Evolutionary conservation across 2,113 vertebrate species (phyloP).

Genomic region (Diphyllodes magnificus): DNA sequence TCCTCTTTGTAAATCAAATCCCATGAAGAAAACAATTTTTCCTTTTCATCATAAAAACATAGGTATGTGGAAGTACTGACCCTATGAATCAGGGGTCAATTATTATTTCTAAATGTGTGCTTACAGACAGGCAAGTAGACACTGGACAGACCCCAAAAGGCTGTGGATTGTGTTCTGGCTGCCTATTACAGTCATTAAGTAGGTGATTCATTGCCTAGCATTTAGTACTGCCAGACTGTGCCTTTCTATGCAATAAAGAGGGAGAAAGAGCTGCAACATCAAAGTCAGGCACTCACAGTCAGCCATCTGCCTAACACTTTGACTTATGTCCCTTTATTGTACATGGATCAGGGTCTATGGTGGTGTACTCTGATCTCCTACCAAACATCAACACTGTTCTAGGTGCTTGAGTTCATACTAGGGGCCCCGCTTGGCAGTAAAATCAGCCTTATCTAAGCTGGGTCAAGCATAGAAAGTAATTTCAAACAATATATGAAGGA

Average conservation of each 20-base stretch:
- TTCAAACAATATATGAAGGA: background rate
- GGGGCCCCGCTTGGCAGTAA: background rate
- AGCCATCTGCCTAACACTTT: background rate
- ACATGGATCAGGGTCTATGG: background rate
- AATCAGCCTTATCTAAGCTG: background rate
- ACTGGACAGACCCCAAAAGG: slow-evolving; percentile 35
- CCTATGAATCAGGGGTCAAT: slow-evolving; percentile 31
- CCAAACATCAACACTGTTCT: background rate
- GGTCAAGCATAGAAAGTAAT: background rate
- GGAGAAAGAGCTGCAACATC: slow-evolving; percentile 21
- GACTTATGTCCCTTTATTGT: background rate
- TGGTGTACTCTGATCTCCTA: background rate
- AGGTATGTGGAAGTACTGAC: background rate
- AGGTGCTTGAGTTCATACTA: background rate
- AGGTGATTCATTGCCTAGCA: slow-evolving; percentile 46
- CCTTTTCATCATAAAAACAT: slow-evolving; percentile 23
- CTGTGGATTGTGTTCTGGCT: slow-evolving; percentile 34
- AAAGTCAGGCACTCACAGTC: slow-evolving; percentile 8
- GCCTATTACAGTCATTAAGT: slow-evolving; percentile 47
- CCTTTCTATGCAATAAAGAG: background rate
- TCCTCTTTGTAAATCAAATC: slow-evolving; percentile 20
- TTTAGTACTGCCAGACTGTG: slow-evolving; percentile 25
- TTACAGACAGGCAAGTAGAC: slow-evolving; percentile 4
- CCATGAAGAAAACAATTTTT: background rate
- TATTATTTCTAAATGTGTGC: slow-evolving; percentile 11